Base-by-base conservation (phyloP, 2,797 vertebrate genomes). In the Betta splendens region DNA sequence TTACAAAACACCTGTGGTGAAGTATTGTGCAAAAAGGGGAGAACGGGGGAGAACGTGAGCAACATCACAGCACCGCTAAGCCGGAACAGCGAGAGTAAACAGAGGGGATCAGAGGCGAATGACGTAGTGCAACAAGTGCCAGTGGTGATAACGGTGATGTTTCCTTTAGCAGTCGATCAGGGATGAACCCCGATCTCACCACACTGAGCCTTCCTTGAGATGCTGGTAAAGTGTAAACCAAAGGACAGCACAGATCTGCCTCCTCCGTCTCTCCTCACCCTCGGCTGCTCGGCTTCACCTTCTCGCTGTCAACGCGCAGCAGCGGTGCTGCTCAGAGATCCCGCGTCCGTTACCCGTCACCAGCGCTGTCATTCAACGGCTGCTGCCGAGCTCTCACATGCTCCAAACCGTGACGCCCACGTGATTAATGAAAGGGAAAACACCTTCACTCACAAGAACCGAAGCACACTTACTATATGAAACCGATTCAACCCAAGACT, bases 1-100 rank as follows among this genome's bases (percentile, higher is more conserved):
- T 83, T 89, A 89, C 83, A 89, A 90, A 92, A 92, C 81, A 80
- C 84, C 80, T 77, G 79, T 87, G 85, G n/a, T 83, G 84, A 81
- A 65, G 78, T 76, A 64, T 81, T 87, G 87, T 90, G 90, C 84
- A 89, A 89, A 88, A 85, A 81, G n/a, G 64, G 64, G 72, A 84
- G 68, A 66, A 84, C 70, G 75, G 75, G n/a, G 81, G 71, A 81
- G 69, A 82, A 67, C 62, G 77, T 49, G 72, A 84, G 75, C 71
- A 69, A 74, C 56, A 57, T 77, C 67, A 86, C 85, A 77, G 72
- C 76, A 82, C 83, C 75, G 55, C 69, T 56, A 79, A 72, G 64
- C 69, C 68, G 67, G 51, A 36, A 83, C 71, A 80, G 77, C 70
- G 67, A 75, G 76, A 63, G 77, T 72, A 75, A 85, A 75, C 74